Evolutionary conservation across 64 coral and sea anemone species (phyloP).

Genomic region (Pocillopora damicornis): DNA sequence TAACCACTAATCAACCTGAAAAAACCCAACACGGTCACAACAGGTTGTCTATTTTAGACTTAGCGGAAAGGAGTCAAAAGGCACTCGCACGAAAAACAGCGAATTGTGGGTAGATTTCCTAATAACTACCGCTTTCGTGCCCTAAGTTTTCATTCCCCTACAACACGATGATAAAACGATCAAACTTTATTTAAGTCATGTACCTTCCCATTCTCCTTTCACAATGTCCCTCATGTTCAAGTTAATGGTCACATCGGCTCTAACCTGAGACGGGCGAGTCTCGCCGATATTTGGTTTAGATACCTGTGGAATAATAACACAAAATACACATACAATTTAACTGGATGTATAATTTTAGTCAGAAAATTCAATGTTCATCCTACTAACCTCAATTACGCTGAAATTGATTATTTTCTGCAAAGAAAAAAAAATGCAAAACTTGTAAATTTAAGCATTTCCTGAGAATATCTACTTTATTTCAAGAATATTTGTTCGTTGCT

Average conservation of each 20-base stretch:
- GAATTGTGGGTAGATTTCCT: too few relatives aligned
- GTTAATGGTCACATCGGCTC: constrained; percentile 92
- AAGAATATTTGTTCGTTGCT: not conserved
- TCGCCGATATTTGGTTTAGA: constrained; percentile 97
- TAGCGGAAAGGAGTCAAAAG: too few relatives aligned
- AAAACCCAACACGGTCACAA: too few relatives aligned
- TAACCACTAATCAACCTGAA: too few relatives aligned
- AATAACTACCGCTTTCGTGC: too few relatives aligned
- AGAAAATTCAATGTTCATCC: not conserved
- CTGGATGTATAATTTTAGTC: not conserved
- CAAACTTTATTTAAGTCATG: not conserved
- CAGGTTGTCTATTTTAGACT: too few relatives aligned
- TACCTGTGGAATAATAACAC: constrained; percentile 47
- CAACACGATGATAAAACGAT: not conserved
- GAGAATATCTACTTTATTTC: not conserved
- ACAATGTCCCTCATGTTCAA: constrained; percentile 86
- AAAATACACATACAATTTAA: not conserved
- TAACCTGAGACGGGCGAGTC: constrained; percentile 87
- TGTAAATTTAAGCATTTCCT: not conserved
- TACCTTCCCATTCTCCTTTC: constrained; percentile 92
- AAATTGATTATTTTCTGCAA: constrained; percentile 88
- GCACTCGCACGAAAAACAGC: too few relatives aligned
- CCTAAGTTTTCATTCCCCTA: too few relatives aligned
- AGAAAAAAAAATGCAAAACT: not conserved
- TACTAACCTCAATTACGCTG: constrained; percentile 87